Conservation (phyloP, 2,888 invertebrate species). For the Lepidochitona cinerea region DNA sequence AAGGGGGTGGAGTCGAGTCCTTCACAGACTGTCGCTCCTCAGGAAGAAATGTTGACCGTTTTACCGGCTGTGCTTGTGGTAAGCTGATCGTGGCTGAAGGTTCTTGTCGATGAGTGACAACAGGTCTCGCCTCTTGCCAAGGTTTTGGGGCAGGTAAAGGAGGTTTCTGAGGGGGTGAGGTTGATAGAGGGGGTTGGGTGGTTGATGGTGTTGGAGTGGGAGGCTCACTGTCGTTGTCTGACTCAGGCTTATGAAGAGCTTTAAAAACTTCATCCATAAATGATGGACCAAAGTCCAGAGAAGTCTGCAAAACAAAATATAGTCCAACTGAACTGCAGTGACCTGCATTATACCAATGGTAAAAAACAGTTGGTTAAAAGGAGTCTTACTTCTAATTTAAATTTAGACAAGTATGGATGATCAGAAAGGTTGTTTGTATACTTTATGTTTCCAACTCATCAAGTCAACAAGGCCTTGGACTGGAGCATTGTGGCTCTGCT, state of each 20-base stretch:
- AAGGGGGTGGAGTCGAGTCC: conserved; percentile 34
- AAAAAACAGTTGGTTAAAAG: too few relatives aligned
- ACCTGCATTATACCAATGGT: too few relatives aligned
- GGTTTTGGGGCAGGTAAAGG: conserved; percentile 2
- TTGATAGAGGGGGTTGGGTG: background rate
- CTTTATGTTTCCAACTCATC: too few relatives aligned
- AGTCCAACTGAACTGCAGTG: too few relatives aligned
- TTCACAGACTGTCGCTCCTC: background rate
- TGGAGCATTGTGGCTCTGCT: too few relatives aligned
- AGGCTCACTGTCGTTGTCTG: conserved; percentile 33
- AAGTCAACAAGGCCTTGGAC: too few relatives aligned
- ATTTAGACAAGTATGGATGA: too few relatives aligned
- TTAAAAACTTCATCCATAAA: conserved; percentile 91
- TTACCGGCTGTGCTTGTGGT: background rate
- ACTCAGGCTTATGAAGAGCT: conserved; percentile 66
- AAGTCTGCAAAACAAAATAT: conserved; percentile 34
- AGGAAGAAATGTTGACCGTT: background rate
- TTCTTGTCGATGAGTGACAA: background rate
- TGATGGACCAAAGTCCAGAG: conserved; percentile 81
- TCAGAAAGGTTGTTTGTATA: too few relatives aligned
- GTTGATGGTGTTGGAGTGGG: conserved; percentile 5
- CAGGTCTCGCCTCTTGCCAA: background rate
- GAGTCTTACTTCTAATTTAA: too few relatives aligned
- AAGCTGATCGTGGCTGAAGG: background rate
- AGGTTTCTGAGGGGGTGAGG: background rate